A percentile compares a stretch with the other conserved stretches of the same genome.
These are phyloP conservation scores for Gandaritis pyraliata DNA, from an alignment of 2,888 invertebrate species.

Conservation along the genomic window DNA sequence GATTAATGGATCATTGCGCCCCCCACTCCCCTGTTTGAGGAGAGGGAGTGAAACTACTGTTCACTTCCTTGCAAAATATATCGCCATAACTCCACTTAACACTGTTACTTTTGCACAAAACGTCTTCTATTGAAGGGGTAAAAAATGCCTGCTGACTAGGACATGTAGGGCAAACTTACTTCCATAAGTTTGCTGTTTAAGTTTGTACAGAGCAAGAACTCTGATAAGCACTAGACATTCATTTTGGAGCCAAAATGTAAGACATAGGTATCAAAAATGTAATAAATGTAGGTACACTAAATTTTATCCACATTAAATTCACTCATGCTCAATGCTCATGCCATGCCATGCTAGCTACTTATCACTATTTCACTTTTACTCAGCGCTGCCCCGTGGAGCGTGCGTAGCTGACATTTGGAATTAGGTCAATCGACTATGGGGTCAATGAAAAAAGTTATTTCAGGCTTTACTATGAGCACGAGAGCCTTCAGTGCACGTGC, in stretches of 20 bases:
- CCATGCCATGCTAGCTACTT: constrained; percentile 20
- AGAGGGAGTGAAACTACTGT: constrained; percentile 69
- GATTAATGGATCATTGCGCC: constrained; percentile 94
- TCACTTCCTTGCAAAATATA: constrained; percentile 74
- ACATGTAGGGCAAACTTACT: too few species aligned
- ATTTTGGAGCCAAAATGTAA: too few species aligned
- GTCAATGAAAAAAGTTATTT: constrained; percentile 46
- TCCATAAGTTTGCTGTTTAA: too few species aligned
- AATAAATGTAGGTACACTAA: too few species aligned
- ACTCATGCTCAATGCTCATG: constrained; percentile 4
- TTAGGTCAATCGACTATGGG: constrained; percentile 43
- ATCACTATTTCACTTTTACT: constrained; percentile 31
- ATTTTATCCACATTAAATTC: not conserved
- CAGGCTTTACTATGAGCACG: constrained; percentile 40
- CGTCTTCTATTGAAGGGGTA: constrained; percentile 38
- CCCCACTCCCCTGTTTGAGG: constrained; percentile 62
- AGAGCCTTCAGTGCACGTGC: constrained; percentile 30
- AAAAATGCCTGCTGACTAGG: constrained; percentile 6
- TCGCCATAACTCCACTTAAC: constrained; percentile 66
- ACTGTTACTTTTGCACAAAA: constrained; percentile 46
- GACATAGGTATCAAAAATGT: too few species aligned
- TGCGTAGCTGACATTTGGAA: constrained; percentile 45
- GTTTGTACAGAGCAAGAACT: too few species aligned
- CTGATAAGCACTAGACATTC: too few species aligned
- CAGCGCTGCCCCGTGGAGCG: constrained; percentile 29